Evolutionary conservation across 2,113 vertebrate species (phyloP).

Genomic region (Seriola aureovittata): DNA sequence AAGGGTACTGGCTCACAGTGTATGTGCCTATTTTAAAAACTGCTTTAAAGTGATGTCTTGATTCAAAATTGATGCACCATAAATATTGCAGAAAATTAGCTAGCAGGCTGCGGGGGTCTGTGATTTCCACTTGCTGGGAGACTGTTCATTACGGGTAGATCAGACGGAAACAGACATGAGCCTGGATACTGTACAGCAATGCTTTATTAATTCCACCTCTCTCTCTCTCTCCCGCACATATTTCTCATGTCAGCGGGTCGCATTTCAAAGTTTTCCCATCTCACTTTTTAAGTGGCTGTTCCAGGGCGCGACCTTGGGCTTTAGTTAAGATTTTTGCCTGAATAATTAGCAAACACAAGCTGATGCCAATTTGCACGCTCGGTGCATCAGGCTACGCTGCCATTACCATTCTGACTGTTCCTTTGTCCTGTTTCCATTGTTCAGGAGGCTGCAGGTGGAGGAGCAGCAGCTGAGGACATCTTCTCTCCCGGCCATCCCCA

Average conservation of each 20-base stretch:
- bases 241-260: constrained; percentile 61
- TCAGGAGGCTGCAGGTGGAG: constrained; percentile 93
- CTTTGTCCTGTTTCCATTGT: constrained; percentile 20
- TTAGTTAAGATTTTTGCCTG: neutral
- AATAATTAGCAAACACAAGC: neutral
- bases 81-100: constrained; percentile 75
- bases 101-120: constrained; percentile 47
- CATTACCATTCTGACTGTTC: neutral
- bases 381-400: neutral
- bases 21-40: constrained; percentile 57
- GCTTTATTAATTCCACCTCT: constrained; percentile 58
- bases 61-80: constrained; percentile 78
- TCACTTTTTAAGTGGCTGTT: constrained; percentile 22
- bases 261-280: constrained; percentile 54
- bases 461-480: constrained; percentile 94
- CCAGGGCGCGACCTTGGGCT: constrained; percentile 24
- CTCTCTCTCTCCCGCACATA: constrained; percentile 21
- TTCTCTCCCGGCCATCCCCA: constrained; percentile 96
- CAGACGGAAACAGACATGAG: constrained; percentile 81
- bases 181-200: constrained; percentile 50
- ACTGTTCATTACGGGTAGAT: constrained; percentile 74
- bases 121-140: constrained; percentile 68
- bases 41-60: constrained; percentile 70
- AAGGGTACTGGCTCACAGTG: constrained; percentile 8
- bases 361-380: neutral